phyloP scores from a whole-genome alignment of 2,113 vertebrate genomes.

The Tenrec ecaudatus region DNA sequence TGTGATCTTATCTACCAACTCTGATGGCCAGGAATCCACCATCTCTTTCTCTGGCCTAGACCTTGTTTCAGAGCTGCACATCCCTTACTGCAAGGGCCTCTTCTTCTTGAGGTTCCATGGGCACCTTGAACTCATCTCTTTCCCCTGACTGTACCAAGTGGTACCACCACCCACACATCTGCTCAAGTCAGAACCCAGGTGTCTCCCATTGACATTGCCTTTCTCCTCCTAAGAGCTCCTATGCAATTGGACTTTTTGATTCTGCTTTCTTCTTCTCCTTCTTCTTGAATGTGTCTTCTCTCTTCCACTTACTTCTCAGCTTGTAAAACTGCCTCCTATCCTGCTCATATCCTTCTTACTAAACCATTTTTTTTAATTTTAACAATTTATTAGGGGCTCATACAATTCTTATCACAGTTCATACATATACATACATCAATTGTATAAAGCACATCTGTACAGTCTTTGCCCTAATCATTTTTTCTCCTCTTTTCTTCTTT shows the following conservation, averaged over 20 bases:
- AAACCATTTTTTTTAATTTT: background rate
- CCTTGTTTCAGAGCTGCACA: background rate
- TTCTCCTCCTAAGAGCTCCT: too few relatives aligned
- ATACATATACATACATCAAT: too few relatives aligned
- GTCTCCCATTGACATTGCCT: background rate
- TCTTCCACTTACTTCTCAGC: conserved; percentile 26
- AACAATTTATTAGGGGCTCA: too few relatives aligned
- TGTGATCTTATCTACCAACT: background rate
- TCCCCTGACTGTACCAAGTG: background rate
- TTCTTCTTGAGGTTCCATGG: background rate
- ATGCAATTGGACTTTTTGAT: background rate
- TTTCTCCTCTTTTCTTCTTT: too few relatives aligned
- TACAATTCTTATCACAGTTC: too few relatives aligned
- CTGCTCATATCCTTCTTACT: background rate
- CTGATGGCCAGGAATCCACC: background rate
- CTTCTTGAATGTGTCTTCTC: background rate
- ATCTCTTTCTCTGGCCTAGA: background rate
- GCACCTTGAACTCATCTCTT: background rate
- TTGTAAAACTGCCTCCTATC: background rate
- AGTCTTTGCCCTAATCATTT: too few relatives aligned
- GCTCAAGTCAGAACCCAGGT: background rate
- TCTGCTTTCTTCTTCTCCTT: background rate
- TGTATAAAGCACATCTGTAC: too few relatives aligned
- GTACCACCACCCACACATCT: background rate
- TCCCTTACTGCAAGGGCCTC: background rate